These are phyloP conservation scores for Lasioglossum albipes DNA, from an alignment of 1,140 invertebrate genomes.

Conservation along the genomic window DNA sequence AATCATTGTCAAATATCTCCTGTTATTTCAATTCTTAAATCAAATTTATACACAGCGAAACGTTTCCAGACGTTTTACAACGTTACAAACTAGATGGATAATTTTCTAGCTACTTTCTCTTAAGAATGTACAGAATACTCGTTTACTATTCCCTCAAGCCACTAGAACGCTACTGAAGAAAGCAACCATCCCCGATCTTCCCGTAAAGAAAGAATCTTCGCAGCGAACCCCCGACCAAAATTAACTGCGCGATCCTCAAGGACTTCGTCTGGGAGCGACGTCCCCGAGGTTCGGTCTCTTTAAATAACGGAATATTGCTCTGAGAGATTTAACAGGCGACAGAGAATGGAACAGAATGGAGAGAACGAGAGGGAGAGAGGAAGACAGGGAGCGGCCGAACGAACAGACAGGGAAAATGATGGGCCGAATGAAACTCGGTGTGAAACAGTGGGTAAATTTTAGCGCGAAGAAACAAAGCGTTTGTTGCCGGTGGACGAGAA, in stretches of 20 bases:
- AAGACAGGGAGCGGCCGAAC: conserved; percentile 3
- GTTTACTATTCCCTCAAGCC: no score
- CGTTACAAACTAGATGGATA: no score
- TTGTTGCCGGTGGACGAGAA: conserved; percentile 49
- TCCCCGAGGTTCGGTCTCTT: not conserved
- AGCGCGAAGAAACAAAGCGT: conserved; percentile 56
- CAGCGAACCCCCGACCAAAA: not conserved
- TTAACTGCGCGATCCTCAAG: not conserved
- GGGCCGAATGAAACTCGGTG: conserved; percentile 42
- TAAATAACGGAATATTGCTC: conserved; percentile 17
- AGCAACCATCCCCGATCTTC: no score
- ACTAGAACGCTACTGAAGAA: not conserved
- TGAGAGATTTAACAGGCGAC: not conserved
- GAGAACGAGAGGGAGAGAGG: not conserved
- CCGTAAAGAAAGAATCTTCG: not conserved
- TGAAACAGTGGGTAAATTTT: conserved; percentile 58
- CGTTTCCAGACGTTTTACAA: no score
- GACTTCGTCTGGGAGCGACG: not conserved
- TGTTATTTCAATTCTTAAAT: no score
- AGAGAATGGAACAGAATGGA: no score
- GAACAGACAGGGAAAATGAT: conserved; percentile 23
- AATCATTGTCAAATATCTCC: no score
- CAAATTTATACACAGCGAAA: no score
- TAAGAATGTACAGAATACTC: no score
- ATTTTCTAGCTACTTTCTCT: no score